Evolutionary conservation across 1,140 invertebrate genomes (phyloP), one percentile per base, ranked within the genome.

Genomic region (Achroia grisella): DNA sequence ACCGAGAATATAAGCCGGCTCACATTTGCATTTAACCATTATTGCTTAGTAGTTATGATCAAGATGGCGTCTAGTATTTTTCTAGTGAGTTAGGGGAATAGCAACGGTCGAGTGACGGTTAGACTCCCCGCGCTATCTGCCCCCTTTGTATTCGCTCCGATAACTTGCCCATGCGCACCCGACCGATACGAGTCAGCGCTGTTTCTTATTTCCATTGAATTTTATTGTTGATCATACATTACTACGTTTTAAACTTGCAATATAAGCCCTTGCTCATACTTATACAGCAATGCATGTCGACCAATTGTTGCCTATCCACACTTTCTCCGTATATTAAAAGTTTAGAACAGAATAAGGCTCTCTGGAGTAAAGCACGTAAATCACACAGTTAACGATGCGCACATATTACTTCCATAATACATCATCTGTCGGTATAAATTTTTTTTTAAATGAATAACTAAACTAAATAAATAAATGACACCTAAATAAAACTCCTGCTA

Each of bases 61-160:
- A 80, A 77, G 67, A 76, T 73, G 68, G 73, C 74, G 71, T 73
- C 71, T 75, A 79, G 71, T 77, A 80, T 81, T 80, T 80, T 84
- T 81, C 75, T 84, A 81, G 72, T 44, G 60, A 70, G 72, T 76
- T 76, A 80, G 80, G 77, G 77, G 75, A 79, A 73, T 76, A 79
- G 80, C 77, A 84, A 84, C 80, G 80, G 80, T 84, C 80, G 80
- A 77, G 65, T 65, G 80, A 75, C 77, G 80, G 80, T 84, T 84
- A 75, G 65, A 50, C 71, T 79, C 76, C 77, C 77, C 77, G 77
- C 80, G 68, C 70, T 84, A 81, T 84, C 75, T 80, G 74, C 77
- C 75, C 76, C 77, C 74, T 79, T 77, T 74, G 75, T 81, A 77
- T 79, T 80, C 80, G 80, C 78, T 84, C 80, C 80, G 80, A 84